Conservation (phyloP, 2,797 vertebrate genomes). For the Spatula clypeata region DNA sequence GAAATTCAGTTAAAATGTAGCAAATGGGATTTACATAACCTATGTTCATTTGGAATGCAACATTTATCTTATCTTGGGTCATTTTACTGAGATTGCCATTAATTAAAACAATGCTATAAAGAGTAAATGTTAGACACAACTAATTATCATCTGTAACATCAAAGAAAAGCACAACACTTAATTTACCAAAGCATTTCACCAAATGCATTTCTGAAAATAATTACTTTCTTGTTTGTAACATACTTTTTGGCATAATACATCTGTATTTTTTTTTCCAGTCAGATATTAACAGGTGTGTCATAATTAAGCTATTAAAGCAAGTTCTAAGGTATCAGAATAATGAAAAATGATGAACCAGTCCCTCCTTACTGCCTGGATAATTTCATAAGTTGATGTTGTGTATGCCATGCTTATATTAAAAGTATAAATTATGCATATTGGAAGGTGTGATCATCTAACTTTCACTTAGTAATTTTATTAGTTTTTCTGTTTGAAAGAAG, state of each 20-base stretch:
- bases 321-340: neutral
- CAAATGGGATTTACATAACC: neutral
- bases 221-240: neutral
- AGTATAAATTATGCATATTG: neutral
- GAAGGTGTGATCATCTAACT: neutral
- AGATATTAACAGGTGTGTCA: neutral
- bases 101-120: constrained; percentile 27
- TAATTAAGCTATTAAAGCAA: constrained; percentile 30
- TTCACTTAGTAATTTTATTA: neutral
- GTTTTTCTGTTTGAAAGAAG: neutral
- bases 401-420: neutral
- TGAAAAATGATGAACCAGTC: neutral
- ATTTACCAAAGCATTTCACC: neutral
- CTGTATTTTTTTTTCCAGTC: neutral
- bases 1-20: neutral
- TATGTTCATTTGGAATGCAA: constrained; percentile 7
- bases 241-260: neutral
- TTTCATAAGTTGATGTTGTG: neutral
- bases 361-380: neutral
- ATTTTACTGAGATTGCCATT: constrained; percentile 32
- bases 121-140: neutral
- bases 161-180: constrained; percentile 8
- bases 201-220: neutral
- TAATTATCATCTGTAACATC: neutral
- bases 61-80: neutral